Percentiles rank a stretch among this genome's conserved stretches.
These are phyloP conservation scores for Drosophila pseudoananassae DNA, from an alignment of 1,140 invertebrate species.

Conservation along the genomic window DNA sequence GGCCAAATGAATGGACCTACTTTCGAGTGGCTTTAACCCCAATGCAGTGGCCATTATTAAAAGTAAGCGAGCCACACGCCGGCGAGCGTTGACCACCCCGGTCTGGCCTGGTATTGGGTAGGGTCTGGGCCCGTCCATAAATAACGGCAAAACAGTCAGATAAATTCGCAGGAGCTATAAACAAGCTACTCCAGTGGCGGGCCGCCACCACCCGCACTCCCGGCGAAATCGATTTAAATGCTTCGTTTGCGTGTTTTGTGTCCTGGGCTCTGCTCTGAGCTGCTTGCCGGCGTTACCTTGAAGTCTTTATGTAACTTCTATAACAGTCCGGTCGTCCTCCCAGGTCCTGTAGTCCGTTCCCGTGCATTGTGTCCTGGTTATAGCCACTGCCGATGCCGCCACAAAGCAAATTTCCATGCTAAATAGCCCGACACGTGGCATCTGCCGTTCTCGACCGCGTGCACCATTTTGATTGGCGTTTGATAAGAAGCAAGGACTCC, in stretches of 20 bases:
- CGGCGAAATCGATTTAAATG: conserved; percentile 75
- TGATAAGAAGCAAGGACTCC: conserved; percentile 48
- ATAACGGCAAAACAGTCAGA: conserved; percentile 47
- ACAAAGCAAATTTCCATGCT: conserved; percentile 56
- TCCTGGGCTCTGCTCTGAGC: conserved; percentile 41
- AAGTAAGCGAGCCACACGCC: not conserved
- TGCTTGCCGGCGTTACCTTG: conserved; percentile 62
- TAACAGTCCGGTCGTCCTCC: conserved; percentile 17
- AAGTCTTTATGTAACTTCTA: conserved; percentile 56
- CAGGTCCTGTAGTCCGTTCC: not conserved
- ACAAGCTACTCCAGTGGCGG: conserved; percentile 44
- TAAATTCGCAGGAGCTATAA: conserved; percentile 56
- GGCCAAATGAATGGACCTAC: conserved; percentile 50
- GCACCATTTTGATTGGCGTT: conserved; percentile 55
- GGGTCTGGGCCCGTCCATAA: conserved; percentile 29
- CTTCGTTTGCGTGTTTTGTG: conserved; percentile 72
- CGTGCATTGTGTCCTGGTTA: conserved; percentile 48
- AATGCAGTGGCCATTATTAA: conserved; percentile 34
- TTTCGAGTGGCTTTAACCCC: conserved; percentile 43
- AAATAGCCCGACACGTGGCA: conserved; percentile 60
- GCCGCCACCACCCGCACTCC: conserved; percentile 31
- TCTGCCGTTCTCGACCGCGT: conserved; percentile 41
- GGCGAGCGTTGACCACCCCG: conserved; percentile 25
- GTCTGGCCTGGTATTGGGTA: not conserved
- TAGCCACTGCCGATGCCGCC: conserved; percentile 9